A percentile compares a stretch with the other conserved stretches of the same genome.
These are phyloP conservation scores for Alexandromys oeconomus DNA, from an alignment of 2,797 vertebrate species.

Conservation along the genomic window DNA sequence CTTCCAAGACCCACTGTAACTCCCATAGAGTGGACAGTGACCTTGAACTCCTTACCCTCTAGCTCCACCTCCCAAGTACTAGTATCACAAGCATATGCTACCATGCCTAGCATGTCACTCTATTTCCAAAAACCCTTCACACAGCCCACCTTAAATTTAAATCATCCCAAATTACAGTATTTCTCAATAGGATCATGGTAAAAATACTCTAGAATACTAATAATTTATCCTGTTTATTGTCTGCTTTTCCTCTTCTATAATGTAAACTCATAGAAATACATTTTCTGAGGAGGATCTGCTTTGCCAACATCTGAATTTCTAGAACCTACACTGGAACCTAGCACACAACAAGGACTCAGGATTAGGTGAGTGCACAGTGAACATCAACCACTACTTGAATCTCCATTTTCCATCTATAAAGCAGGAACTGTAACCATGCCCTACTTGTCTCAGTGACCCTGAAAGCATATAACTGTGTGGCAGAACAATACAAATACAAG, in stretches of 20 bases:
- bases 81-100: neutral
- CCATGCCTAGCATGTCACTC: neutral
- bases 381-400: neutral
- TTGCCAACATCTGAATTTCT: neutral
- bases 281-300: constrained; percentile 7
- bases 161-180: neutral
- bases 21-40: too few relatives aligned
- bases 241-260: neutral
- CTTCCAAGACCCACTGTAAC: too few relatives aligned
- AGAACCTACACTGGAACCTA: neutral
- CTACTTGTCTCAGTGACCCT: neutral
- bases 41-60: too few relatives aligned
- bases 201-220: constrained; percentile 32
- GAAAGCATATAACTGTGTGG: neutral
- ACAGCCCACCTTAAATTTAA: neutral
- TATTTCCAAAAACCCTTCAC: constrained; percentile 1
- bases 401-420: constrained; percentile 8
- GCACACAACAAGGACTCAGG: neutral
- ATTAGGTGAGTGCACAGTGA: neutral
- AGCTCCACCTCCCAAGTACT: too few relatives aligned
- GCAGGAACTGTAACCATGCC: neutral
- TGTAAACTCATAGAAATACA: neutral
- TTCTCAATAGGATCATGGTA: neutral
- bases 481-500: neutral
- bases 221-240: constrained; percentile 20